Conservation (phyloP, 2,113 vertebrate species). For the Notechis scutatus region DNA sequence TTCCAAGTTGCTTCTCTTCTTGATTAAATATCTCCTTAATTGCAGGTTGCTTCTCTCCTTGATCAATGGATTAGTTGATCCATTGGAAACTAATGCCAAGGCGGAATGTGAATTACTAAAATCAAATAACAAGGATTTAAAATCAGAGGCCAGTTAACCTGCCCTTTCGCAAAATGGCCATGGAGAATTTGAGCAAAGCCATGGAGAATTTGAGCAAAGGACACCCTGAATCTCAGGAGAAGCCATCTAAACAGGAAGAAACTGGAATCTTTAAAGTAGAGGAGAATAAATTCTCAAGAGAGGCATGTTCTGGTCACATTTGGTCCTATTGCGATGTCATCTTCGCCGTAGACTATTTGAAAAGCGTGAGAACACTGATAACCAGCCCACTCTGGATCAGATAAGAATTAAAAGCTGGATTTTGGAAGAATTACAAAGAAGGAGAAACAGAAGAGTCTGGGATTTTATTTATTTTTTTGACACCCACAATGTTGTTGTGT, state of each 20-base stretch:
- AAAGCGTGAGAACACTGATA: background rate
- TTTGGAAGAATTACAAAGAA: background rate
- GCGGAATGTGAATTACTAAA: background rate
- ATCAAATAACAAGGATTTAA: background rate
- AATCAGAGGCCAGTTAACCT: background rate
- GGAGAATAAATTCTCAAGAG: conserved; percentile 10
- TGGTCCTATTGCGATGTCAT: background rate
- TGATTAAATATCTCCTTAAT: too few species aligned
- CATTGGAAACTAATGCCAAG: background rate
- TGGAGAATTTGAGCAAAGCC: background rate
- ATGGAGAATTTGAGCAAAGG: background rate
- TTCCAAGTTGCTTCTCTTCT: too few species aligned
- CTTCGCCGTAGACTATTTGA: background rate
- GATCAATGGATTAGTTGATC: too few species aligned
- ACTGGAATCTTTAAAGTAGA: conserved; percentile 9
- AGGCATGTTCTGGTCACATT: background rate
- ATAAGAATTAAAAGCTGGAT: background rate
- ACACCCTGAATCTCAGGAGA: background rate
- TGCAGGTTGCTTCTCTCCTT: too few species aligned
- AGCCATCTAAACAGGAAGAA: background rate
- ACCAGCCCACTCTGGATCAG: background rate
- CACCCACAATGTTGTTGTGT: background rate
- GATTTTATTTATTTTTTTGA: background rate
- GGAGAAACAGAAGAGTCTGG: background rate
- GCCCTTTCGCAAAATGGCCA: background rate